Evolutionary conservation across 2,113 vertebrate species (phyloP).

Genomic region (Tyrannus savana): DNA sequence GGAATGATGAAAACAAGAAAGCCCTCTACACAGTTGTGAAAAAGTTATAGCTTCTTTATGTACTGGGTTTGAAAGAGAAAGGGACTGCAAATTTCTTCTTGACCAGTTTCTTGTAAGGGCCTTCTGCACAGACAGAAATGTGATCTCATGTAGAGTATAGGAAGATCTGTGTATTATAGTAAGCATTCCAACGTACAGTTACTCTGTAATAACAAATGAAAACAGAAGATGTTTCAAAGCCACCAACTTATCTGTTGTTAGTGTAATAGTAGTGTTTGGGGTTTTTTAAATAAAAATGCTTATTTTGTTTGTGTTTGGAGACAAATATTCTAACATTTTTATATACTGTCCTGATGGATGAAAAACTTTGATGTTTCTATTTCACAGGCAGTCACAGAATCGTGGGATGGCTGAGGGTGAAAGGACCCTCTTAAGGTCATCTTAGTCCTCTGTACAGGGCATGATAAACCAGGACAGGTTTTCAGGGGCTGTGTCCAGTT

Average conservation of each 20-base stretch:
- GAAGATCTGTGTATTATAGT: neutral
- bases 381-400: neutral
- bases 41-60: neutral
- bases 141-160: neutral
- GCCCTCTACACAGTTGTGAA: neutral
- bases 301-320: neutral
- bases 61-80: neutral
- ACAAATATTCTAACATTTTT: neutral
- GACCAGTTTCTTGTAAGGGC: neutral
- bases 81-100: neutral
- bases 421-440: neutral
- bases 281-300: neutral
- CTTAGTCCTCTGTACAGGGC: neutral
- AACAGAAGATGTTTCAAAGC: neutral
- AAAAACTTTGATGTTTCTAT: neutral
- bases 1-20: neutral
- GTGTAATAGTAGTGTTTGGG: neutral
- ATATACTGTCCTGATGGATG: neutral
- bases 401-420: neutral
- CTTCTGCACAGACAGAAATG: neutral
- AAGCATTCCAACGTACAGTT: neutral
- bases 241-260: neutral
- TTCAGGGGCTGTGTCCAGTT: accelerated
- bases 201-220: neutral
- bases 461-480: neutral